phyloP scores from a whole-genome alignment of 2,113 vertebrate species.

The Sylvilagus bachmani region DNA sequence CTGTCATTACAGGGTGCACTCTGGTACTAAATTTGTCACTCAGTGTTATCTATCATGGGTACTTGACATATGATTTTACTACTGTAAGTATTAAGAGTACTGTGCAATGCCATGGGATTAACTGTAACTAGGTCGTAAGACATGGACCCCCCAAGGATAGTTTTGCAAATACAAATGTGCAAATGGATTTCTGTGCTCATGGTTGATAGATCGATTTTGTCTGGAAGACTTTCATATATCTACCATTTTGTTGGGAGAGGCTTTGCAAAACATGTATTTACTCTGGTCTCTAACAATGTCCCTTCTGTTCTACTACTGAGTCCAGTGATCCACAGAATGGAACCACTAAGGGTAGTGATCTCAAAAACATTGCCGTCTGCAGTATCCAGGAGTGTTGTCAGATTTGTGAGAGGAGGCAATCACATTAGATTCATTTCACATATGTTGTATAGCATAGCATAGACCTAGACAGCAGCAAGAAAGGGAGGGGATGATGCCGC shows the following conservation, averaged over 20 bases:
- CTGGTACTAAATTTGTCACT: background rate
- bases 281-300: background rate
- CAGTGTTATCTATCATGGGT: background rate
- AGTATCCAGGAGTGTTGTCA: background rate
- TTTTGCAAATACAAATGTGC: slow-evolving; percentile 52
- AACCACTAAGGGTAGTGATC: background rate
- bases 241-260: slow-evolving; percentile 28
- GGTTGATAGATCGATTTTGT: background rate
- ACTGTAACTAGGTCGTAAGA: slow-evolving; percentile 53
- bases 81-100: background rate
- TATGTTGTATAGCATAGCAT: background rate
- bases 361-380: slow-evolving; percentile 20
- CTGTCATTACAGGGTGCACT: background rate
- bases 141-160: background rate
- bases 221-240: background rate
- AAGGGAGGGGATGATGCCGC: too few relatives aligned
- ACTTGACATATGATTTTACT: background rate
- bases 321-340: background rate
- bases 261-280: background rate
- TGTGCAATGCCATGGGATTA: background rate
- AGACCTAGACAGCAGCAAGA: background rate
- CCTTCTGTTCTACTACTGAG: background rate
- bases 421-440: slow-evolving; percentile 21
- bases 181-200: slow-evolving; percentile 63
- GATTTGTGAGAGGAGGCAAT: background rate